Base-by-base conservation (phyloP, 2,797 vertebrate species). In the Neomorphus geoffroyi region DNA sequence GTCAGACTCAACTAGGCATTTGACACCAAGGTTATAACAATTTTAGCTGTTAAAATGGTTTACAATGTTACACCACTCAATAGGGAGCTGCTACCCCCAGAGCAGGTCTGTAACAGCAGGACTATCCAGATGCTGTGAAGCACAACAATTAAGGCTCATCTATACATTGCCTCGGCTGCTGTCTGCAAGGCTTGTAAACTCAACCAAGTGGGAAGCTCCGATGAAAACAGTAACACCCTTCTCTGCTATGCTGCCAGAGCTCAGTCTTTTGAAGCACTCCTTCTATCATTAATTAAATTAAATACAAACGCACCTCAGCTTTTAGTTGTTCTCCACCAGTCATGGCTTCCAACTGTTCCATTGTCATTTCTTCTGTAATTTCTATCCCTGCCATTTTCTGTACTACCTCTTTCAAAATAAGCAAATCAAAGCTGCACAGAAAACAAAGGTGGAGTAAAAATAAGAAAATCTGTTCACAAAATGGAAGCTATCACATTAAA, bases 331-430 rank as follows among this genome's bases (percentile, higher is more conserved):
- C 99, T 91, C 99, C 99, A 91, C 99, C 99, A 16, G 99, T 99
- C 99, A 99, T 99, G 95, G 99, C 99, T 97, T 99, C 99, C 58
- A 99, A 96, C 86, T 99, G 99, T 87, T 99, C 99, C 78, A 98
- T 98, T 19, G 99, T 99, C 98, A 99, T 99, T 97, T 99, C 99
- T 82, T 99, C 99, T 18, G 99, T 99, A 96, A 99, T 99, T 98
- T 99, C 99, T 75, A 99, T 99, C 73, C 99, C 99, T 10, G 99
- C 99, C 99, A 99, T 99, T 98, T 99, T 99, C 98, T 99, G 99
- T 81, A 99, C 99, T 56, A 99, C 99, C 96, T 99, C 99, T 97
- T 99, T 99, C 92, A 99, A 98, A 98, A 99, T 99, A 94, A 99
- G 97, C 96, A 99, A 98, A 97, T 99, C 99, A 98, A 99, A 99